Conservation (phyloP, 1,140 invertebrate species). For the Trachelipus rathkii region DNA sequence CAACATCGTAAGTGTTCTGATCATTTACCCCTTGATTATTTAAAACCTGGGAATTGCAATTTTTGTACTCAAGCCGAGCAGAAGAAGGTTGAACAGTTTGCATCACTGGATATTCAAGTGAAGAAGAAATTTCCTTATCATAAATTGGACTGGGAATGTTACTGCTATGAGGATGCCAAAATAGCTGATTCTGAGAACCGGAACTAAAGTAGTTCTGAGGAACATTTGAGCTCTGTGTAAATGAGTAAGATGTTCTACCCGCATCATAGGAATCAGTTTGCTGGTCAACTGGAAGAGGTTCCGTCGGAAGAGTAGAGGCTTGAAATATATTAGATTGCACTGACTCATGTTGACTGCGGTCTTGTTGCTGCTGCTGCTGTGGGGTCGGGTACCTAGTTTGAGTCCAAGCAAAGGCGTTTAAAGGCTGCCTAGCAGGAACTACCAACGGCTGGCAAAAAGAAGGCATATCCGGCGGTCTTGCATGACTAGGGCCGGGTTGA, state of each 20-base stretch:
- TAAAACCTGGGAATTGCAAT: too few species aligned
- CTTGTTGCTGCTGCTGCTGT: slow-evolving; percentile 18
- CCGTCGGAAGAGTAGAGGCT: not conserved
- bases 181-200: not conserved
- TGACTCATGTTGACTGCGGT: slow-evolving; percentile 18
- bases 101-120: too few species aligned
- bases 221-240: not conserved
- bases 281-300: not conserved
- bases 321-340: not conserved
- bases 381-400: slow-evolving; percentile 38
- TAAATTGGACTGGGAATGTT: too few species aligned
- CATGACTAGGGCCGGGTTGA: slow-evolving; percentile 29
- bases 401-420: slow-evolving; percentile 42
- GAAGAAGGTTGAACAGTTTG: too few species aligned
- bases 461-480: slow-evolving; percentile 27
- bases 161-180: not conserved
- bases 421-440: slow-evolving; percentile 25
- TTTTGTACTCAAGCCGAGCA: too few species aligned
- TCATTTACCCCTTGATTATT: too few species aligned
- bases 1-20: too few species aligned
- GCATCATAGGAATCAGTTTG: not conserved
- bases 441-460: slow-evolving; percentile 4
- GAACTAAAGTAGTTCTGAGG: not conserved
- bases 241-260: not conserved
- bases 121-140: too few species aligned